Conservation (phyloP, 2,888 invertebrate genomes). For the Hirtodrosophila trivittata region DNA sequence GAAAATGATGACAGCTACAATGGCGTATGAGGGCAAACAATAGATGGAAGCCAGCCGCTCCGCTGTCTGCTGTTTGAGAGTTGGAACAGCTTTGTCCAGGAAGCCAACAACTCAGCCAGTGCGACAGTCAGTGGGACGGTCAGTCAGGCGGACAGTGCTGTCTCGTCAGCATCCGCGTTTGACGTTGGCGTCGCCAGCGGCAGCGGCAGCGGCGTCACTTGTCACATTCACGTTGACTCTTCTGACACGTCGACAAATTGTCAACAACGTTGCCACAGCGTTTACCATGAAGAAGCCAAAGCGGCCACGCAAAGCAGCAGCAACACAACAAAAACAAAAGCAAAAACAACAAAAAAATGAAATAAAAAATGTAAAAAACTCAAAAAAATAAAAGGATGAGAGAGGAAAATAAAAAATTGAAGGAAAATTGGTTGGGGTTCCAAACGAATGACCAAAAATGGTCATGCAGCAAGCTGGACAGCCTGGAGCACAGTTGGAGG, state of each 20-base stretch:
- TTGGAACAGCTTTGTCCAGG: slow-evolving; percentile 5
- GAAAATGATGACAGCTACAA: slow-evolving; percentile 45
- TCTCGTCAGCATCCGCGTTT: slow-evolving; percentile 62
- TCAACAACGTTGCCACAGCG: slow-evolving; percentile 75
- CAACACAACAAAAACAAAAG: slow-evolving; percentile 1
- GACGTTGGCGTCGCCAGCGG: background rate
- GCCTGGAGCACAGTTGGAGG: slow-evolving; percentile 12
- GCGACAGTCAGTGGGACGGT: background rate
- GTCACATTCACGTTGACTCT: slow-evolving; percentile 80
- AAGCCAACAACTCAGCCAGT: slow-evolving; percentile 17
- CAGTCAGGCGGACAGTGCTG: slow-evolving; percentile 17
- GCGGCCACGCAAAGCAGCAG: slow-evolving; percentile 5
- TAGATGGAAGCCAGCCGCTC: slow-evolving; percentile 9
- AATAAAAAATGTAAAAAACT: slow-evolving; percentile 27
- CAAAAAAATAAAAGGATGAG: slow-evolving; percentile 10
- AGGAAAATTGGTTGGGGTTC: slow-evolving; percentile 8
- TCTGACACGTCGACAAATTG: slow-evolving; percentile 79
- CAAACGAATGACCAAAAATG: slow-evolving; percentile 23
- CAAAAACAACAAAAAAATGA: slow-evolving; percentile 24
- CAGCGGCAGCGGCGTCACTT: slow-evolving; percentile 58
- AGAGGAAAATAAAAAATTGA: background rate
- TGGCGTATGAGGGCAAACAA: slow-evolving; percentile 20
- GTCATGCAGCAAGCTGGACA: slow-evolving; percentile 6
- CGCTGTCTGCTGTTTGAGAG: slow-evolving; percentile 17
- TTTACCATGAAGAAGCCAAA: slow-evolving; percentile 47